Evolutionary conservation across 2,888 invertebrate species (phyloP).

Genomic region (Arge pagana): DNA sequence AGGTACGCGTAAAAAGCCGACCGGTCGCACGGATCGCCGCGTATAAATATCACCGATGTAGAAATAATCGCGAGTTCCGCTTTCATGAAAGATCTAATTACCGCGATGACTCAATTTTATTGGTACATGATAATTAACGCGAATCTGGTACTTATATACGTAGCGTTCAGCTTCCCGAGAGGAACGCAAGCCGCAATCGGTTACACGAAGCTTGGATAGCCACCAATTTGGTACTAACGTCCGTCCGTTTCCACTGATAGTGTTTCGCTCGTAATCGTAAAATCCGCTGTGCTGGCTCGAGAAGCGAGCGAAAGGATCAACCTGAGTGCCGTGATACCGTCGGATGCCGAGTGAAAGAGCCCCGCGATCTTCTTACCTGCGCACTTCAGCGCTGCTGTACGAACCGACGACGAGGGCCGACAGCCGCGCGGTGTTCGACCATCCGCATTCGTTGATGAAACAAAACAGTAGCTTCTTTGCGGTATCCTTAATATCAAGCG

Average conservation of each 20-base stretch:
- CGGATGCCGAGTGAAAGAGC: not conserved
- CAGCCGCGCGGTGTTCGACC: slow-evolving; percentile 9
- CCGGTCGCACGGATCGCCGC: too few relatives aligned
- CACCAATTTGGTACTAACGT: not conserved
- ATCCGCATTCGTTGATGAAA: slow-evolving; percentile 22
- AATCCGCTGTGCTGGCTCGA: slow-evolving; percentile 27
- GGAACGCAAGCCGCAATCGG: not conserved
- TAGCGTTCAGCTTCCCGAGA: not conserved
- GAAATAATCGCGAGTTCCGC: not conserved
- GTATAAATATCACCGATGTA: too few relatives aligned
- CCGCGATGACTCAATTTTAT: slow-evolving; percentile 1
- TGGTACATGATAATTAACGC: slow-evolving; percentile 7
- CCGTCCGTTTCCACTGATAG: slow-evolving; percentile 31
- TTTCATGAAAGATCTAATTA: not conserved
- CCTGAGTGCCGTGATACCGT: not conserved
- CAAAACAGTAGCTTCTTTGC: slow-evolving; percentile 10
- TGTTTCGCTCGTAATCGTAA: slow-evolving; percentile 37
- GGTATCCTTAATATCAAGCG: not conserved
- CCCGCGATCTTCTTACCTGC: not conserved
- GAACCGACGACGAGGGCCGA: not conserved
- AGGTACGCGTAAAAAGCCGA: too few relatives aligned
- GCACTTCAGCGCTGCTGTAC: not conserved
- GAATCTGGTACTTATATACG: not conserved
- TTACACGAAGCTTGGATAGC: not conserved
- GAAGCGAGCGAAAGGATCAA: not conserved